Percentiles rank a stretch among this genome's conserved stretches.
These are phyloP conservation scores for Microctenopoma lineatum DNA, from an alignment of 2,797 vertebrate species.

Conservation along the genomic window DNA sequence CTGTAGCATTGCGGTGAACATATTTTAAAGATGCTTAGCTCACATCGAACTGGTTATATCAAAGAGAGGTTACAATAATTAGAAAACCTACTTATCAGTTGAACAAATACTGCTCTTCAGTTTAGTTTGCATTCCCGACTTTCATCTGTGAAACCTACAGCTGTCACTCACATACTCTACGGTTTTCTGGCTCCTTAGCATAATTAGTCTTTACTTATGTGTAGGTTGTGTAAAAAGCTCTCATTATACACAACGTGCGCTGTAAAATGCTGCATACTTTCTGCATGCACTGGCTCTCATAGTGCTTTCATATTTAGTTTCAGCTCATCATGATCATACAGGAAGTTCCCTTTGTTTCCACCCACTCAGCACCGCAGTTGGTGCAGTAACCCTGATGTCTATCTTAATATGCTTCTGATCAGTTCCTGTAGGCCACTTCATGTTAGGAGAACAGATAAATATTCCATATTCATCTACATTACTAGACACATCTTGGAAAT, in stretches of 20 bases:
- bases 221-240: neutral
- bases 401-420: neutral
- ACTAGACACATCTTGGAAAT: neutral
- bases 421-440: neutral
- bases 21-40: neutral
- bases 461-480: neutral
- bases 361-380: too few species aligned
- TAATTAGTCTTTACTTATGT: neutral
- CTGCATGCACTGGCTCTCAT: neutral
- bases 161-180: neutral
- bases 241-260: neutral
- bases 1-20: neutral
- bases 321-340: neutral
- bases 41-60: too few species aligned
- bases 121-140: slow-evolving; percentile 20
- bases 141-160: neutral
- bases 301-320: neutral
- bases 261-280: slow-evolving; percentile 2
- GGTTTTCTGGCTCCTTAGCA: neutral
- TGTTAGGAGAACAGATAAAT: neutral
- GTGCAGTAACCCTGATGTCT: neutral
- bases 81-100: neutral
- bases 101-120: neutral
- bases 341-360: neutral
- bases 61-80: neutral